Evolutionary conservation across 2,888 invertebrate genomes (phyloP).

Genomic region (Laothoe populi): DNA sequence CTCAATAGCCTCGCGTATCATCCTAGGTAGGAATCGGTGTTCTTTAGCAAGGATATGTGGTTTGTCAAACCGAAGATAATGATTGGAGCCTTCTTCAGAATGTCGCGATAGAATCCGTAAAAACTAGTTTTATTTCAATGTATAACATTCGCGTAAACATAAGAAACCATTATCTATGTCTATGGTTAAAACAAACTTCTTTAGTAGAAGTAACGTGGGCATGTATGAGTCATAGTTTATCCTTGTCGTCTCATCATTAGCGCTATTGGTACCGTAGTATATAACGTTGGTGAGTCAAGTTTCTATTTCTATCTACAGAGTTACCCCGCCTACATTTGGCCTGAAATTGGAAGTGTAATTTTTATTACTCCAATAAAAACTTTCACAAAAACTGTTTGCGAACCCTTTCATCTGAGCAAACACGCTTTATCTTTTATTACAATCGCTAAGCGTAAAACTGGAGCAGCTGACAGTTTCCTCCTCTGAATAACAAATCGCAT

Average conservation of each 20-base stretch:
- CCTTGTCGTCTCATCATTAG: background rate
- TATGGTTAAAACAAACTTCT: too few species aligned
- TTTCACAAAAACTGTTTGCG: conserved; percentile 24
- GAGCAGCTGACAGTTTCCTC: conserved; percentile 21
- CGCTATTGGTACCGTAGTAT: background rate
- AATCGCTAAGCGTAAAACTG: conserved; percentile 19
- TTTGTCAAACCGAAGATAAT: too few species aligned
- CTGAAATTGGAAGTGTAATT: conserved; percentile 15
- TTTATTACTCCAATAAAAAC: conserved; percentile 22
- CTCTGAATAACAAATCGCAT: conserved; percentile 5
- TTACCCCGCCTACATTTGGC: background rate
- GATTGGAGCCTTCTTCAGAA: too few species aligned
- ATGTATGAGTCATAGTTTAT: background rate
- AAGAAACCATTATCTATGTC: too few species aligned
- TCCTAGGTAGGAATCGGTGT: too few species aligned
- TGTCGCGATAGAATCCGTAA: too few species aligned
- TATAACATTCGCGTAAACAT: too few species aligned
- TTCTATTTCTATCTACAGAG: background rate
- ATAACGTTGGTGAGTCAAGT: background rate
- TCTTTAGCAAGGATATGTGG: too few species aligned
- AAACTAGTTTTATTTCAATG: too few species aligned
- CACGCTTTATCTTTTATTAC: conserved; percentile 23
- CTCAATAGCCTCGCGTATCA: too few species aligned
- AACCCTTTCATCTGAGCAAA: conserved; percentile 23
- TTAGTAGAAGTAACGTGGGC: background rate